Evolutionary conservation across 2,113 vertebrate species (phyloP), one percentile per base, ranked within the genome.

Genomic region (Oreotrochilus melanogaster): DNA sequence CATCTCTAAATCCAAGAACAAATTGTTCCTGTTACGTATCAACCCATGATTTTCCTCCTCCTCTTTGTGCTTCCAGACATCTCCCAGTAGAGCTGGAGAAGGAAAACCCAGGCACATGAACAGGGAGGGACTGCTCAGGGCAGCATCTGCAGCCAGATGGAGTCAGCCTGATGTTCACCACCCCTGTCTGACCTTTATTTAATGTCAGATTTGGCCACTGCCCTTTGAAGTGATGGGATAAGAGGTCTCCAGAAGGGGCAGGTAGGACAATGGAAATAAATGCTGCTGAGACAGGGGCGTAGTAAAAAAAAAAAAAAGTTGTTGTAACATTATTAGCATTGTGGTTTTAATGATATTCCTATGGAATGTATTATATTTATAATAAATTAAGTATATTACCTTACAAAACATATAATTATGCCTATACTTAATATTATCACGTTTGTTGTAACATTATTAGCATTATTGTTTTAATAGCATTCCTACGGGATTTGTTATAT

Each of bases 1-100:
- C 74, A 62, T 57, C 75, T 88, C 82, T 66, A 76, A 94, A 86
- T 95, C 82, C 93, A 94, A 95, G 96, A 95, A 96, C 96, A 94
- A 93, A 56, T 67, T 83, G 95, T 96, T 96, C 93, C 72, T 86
- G 54, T 90, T 93, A 80, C 1, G 2, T 78, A 71, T 88, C 88
- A 60, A 58, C 74, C 1, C 0, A 18, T 83, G 51, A 51, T 78
- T 93, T 88, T 78, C 51, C 42, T 50, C 51, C 42, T 50, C 53
- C 17, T 94, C 74, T 83, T 89, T 86, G 82, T 96, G 64, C 71
- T 96, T 96, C 92, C 95, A 94, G 73, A 60, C 48, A 39, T 93
- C 43, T 95, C 93, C 93, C 95, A 88, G 88, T 4, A 91, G 96
- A 93, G 69, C 10, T 47, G 88, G 64, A 78, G 71, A 35, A 64